These are phyloP conservation scores for Lasaia peninsularis DNA, from an alignment of 1,140 invertebrate species.

Conservation along the genomic window DNA sequence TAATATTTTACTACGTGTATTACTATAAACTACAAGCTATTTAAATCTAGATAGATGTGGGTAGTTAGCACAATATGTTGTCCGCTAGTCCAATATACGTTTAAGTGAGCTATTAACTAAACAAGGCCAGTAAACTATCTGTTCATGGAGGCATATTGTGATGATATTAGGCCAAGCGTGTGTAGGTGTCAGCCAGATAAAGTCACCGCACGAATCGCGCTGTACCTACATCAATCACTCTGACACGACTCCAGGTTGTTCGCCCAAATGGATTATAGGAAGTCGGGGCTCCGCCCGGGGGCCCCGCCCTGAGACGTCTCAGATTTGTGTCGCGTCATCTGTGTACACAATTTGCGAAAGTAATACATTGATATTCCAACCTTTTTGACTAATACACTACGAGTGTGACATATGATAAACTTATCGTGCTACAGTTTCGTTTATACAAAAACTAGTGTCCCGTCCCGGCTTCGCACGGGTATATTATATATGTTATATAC, in stretches of 20 bases:
- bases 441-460: no score
- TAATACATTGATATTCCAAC: conserved; percentile 48
- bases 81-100: conserved; percentile 6
- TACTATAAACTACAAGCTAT: no score
- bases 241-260: conserved; percentile 68
- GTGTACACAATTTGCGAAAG: conserved; percentile 58
- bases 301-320: conserved; percentile 51
- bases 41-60: conserved; percentile 2
- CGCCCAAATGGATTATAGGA: conserved; percentile 71
- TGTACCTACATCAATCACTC: conserved; percentile 65
- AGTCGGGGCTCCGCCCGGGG: conserved; percentile 48
- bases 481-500: no score
- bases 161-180: conserved; percentile 43
- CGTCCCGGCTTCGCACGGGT: no score
- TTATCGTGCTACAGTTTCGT: no score
- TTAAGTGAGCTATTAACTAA: conserved; percentile 19
- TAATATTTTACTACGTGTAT: no score
- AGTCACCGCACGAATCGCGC: conserved; percentile 50
- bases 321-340: conserved; percentile 56
- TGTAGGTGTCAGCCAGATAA: conserved; percentile 50
- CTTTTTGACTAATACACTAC: conserved; percentile 28
- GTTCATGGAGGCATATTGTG: conserved; percentile 30
- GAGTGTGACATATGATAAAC: not conserved
- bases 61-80: conserved; percentile 17
- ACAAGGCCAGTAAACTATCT: conserved; percentile 19